phyloP scores from a whole-genome alignment of 1,140 invertebrate species.

The Halotydeus destructor region DNA sequence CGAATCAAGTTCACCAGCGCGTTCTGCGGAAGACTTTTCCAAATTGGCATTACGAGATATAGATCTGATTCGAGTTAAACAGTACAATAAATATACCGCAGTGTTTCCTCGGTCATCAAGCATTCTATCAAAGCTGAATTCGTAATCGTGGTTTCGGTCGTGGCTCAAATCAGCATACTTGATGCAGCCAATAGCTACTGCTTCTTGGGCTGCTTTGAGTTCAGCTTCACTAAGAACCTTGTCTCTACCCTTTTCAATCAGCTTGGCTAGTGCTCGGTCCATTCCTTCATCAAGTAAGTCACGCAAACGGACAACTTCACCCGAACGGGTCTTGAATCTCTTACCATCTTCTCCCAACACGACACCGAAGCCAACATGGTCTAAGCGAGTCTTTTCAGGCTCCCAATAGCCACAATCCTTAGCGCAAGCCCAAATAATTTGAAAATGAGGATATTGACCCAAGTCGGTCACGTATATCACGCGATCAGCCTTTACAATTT shows the following conservation, averaged over 20 bases:
- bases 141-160: conserved; percentile 79
- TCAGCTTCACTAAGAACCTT: conserved; percentile 59
- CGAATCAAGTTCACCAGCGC: neutral
- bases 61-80: conserved; percentile 76
- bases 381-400: conserved; percentile 39
- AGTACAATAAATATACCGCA: conserved; percentile 90
- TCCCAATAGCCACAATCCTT: conserved; percentile 41
- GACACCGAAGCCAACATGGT: conserved; percentile 88
- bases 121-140: conserved; percentile 98
- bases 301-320: conserved; percentile 72
- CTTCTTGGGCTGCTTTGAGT: conserved; percentile 56
- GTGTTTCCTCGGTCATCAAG: conserved; percentile 96
- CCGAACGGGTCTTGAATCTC: conserved; percentile 96
- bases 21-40: neutral
- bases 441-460: conserved; percentile 75
- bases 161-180: conserved; percentile 94
- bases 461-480: conserved; percentile 86
- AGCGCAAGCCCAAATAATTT: conserved; percentile 34
- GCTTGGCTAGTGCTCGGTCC: conserved; percentile 43
- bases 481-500: conserved; percentile 72
- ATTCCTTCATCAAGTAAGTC: conserved; percentile 81
- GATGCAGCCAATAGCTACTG: conserved; percentile 93
- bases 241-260: conserved; percentile 74
- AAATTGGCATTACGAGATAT: conserved; percentile 19
- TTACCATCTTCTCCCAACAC: conserved; percentile 43